These are phyloP conservation scores for Podarcis siculus DNA, from an alignment of 2,797 vertebrate genomes.

Conservation along the genomic window DNA sequence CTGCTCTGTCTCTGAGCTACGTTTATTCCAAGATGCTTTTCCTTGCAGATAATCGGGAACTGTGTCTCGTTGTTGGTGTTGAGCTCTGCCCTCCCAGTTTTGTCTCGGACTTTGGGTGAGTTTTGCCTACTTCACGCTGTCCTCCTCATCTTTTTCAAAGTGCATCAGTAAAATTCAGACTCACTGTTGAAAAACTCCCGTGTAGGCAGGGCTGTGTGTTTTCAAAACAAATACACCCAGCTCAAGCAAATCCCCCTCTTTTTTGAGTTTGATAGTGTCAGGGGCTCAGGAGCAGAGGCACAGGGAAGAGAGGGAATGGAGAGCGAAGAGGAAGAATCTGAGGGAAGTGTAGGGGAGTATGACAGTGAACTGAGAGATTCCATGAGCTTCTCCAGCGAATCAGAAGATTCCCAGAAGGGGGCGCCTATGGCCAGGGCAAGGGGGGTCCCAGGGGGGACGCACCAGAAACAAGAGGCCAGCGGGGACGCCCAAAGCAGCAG, in stretches of 20 bases:
- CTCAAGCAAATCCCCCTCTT: neutral
- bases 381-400: no score
- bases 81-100: constrained; percentile 95
- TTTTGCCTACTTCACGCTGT: neutral
- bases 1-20: neutral
- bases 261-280: neutral
- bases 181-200: neutral
- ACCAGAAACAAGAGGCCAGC: no score
- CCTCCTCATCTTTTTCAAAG: neutral
- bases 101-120: constrained; percentile 96
- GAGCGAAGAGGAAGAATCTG: no score
- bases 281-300: no score
- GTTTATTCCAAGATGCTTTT: neutral
- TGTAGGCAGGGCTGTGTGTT: neutral
- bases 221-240: neutral
- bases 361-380: no score
- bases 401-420: no score
- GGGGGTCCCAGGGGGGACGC: no score
- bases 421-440: no score
- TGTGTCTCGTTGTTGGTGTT: constrained; percentile 94
- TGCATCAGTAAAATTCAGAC: neutral
- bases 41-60: constrained; percentile 92
- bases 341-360: no score
- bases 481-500: no score
- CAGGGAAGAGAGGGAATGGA: no score